phyloP scores from a whole-genome alignment of 2,888 invertebrate species.

The Thera britannica region DNA sequence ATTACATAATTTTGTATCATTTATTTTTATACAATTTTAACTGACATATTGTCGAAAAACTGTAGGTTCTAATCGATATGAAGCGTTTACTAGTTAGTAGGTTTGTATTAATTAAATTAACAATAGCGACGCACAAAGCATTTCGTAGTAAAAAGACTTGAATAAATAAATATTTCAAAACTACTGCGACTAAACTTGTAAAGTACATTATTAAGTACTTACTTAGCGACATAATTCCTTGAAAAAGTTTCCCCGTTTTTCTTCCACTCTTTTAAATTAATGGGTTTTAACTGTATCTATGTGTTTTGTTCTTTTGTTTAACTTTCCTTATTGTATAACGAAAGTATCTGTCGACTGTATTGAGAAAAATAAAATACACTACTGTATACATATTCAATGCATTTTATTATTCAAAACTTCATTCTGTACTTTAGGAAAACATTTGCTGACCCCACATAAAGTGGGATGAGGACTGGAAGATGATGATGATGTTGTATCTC shows the following conservation, averaged over 20 bases:
- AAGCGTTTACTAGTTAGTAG: slow-evolving; percentile 60
- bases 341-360: slow-evolving; percentile 64
- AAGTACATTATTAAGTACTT: slow-evolving; percentile 1
- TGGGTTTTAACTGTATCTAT: slow-evolving; percentile 5
- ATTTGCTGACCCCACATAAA: too few species aligned
- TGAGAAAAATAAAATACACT: slow-evolving; percentile 70
- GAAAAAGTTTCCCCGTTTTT: slow-evolving; percentile 7
- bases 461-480: too few species aligned
- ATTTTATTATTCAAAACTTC: slow-evolving; percentile 6
- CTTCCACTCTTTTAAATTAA: slow-evolving; percentile 7
- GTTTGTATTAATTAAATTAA: slow-evolving; percentile 51
- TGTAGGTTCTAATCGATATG: slow-evolving; percentile 62
- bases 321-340: slow-evolving; percentile 33
- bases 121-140: slow-evolving; percentile 41
- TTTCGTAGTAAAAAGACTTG: slow-evolving; percentile 14
- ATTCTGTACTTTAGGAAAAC: not conserved
- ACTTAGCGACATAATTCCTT: not conserved
- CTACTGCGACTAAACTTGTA: not conserved
- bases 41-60: slow-evolving; percentile 80
- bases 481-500: too few species aligned
- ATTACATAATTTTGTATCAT: slow-evolving; percentile 65
- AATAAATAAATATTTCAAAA: not conserved
- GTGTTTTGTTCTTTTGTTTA: slow-evolving; percentile 24
- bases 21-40: slow-evolving; percentile 81
- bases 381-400: slow-evolving; percentile 37